Evolutionary conservation across 1,140 invertebrate species (phyloP).

Genomic region (Brachionus paranguensis): DNA sequence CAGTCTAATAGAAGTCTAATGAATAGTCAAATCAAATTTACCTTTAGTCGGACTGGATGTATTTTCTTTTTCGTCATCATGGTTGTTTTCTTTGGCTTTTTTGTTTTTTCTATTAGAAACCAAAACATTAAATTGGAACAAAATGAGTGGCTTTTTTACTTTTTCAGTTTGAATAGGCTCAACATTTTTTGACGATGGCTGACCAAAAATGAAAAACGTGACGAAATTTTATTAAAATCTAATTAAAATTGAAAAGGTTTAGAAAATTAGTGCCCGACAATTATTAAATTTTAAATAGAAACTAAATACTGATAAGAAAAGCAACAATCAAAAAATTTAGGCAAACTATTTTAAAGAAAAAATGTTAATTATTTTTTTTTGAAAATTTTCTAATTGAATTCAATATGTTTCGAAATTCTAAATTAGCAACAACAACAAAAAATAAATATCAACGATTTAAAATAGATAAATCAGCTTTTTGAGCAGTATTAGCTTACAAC

Average conservation of each 20-base stretch:
- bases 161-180: conserved; percentile 38
- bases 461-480: not conserved
- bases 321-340: not conserved
- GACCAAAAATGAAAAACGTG: not conserved
- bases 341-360: not conserved
- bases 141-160: not conserved
- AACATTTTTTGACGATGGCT: conserved; percentile 19
- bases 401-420: not conserved
- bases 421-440: not conserved
- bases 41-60: conserved; percentile 36
- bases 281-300: not conserved
- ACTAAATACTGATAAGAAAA: not conserved
- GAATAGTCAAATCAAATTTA: not conserved
- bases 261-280: not conserved
- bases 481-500: not conserved
- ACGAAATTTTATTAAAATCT: not conserved
- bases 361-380: not conserved
- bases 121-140: not conserved
- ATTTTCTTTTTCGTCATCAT: conserved; percentile 38
- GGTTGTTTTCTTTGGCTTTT: conserved; percentile 12
- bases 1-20: not conserved
- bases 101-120: conserved; percentile 10
- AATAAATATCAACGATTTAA: not conserved
- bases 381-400: not conserved
- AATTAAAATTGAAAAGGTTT: not conserved